A percentile compares a stretch with the other conserved stretches of the same genome.
Evolutionary conservation across 2,113 vertebrate species (phyloP).

Genomic region (Indri indri): DNA sequence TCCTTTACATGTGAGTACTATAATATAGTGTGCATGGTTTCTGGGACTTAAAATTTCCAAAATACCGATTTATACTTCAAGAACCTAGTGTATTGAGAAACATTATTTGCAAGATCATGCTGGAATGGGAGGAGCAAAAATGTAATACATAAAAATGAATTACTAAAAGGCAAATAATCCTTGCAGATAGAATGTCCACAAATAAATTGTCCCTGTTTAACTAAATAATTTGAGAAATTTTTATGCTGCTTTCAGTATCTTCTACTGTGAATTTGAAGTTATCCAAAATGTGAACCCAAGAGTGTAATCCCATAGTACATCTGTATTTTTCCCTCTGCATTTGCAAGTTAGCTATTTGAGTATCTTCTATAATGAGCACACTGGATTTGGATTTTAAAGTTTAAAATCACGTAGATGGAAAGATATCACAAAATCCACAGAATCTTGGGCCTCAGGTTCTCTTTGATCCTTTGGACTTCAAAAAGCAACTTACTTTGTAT

Average conservation of each 20-base stretch:
- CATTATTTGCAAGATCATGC: background rate
- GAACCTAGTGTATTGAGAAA: background rate
- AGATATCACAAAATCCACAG: background rate
- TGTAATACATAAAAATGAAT: background rate
- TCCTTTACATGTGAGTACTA: background rate
- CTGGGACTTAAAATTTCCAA: background rate
- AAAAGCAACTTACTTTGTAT: background rate
- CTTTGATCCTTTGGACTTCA: background rate
- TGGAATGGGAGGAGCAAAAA: conserved; percentile 6
- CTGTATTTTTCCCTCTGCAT: background rate
- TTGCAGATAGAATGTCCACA: background rate
- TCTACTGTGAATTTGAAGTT: background rate
- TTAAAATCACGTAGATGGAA: background rate
- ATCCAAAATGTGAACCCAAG: background rate
- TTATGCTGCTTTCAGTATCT: background rate
- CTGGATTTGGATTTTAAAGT: background rate
- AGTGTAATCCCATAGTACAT: background rate
- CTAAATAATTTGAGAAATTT: background rate
- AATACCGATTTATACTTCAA: background rate
- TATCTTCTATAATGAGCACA: background rate
- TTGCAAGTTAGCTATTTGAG: background rate
- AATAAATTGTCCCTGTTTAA: background rate
- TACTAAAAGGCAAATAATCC: background rate
- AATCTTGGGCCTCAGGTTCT: background rate
- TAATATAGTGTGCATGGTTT: background rate